phyloP scores from a whole-genome alignment of 1,140 invertebrate species.

The Pinna nobilis region DNA sequence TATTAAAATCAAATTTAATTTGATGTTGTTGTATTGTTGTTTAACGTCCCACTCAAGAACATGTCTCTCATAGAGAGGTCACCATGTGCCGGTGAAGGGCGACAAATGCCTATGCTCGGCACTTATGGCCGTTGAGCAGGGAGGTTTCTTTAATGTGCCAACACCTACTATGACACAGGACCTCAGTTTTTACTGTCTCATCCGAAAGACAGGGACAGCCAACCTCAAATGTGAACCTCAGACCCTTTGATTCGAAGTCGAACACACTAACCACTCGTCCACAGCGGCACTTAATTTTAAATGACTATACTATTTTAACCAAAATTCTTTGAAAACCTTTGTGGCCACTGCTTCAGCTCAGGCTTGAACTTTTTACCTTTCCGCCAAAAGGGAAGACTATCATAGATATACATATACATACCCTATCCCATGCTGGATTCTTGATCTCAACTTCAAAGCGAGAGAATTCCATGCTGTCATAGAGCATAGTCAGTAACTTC shows the following conservation, averaged over 20 bases:
- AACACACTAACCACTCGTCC: not conserved
- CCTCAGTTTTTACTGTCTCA: too few relatives aligned
- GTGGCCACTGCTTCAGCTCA: not conserved
- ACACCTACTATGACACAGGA: too few relatives aligned
- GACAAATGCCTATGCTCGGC: too few relatives aligned
- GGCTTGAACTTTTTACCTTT: not conserved
- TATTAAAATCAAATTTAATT: not conserved
- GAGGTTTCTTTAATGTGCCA: too few relatives aligned
- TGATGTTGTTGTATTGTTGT: not conserved
- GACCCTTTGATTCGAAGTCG: not conserved
- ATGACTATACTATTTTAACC: not conserved
- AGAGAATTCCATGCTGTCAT: conserved; percentile 94
- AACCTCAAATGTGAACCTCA: too few relatives aligned
- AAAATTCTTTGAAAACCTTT: too few relatives aligned
- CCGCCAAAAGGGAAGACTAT: not conserved
- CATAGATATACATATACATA: conserved; percentile 25
- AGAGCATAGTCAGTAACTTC: conserved; percentile 95
- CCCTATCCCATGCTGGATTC: conserved; percentile 92
- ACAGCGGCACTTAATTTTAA: not conserved
- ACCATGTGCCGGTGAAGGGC: too few relatives aligned
- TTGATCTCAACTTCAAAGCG: conserved; percentile 95
- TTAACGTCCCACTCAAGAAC: too few relatives aligned
- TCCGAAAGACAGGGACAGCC: too few relatives aligned
- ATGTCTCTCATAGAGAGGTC: too few relatives aligned
- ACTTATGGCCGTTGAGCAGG: too few relatives aligned